phyloP scores from a whole-genome alignment of 2,113 vertebrate species.

The Callipepla squamata region DNA sequence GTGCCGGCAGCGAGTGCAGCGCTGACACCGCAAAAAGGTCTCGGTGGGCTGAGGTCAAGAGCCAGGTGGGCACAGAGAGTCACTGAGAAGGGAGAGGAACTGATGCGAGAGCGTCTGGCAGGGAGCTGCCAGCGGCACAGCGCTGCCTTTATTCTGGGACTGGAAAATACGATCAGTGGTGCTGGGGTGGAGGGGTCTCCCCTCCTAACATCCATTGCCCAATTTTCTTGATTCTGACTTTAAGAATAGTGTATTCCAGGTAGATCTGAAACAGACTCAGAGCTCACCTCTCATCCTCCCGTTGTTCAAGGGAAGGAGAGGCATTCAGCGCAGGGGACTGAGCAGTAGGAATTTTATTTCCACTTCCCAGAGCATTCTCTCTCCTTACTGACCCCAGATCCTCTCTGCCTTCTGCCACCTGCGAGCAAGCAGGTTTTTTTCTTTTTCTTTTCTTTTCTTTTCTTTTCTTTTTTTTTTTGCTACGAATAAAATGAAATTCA shows the following conservation, averaged over 20 bases:
- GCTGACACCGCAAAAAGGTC: neutral
- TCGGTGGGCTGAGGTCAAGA: neutral
- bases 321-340: neutral
- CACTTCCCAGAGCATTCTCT: neutral
- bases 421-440: neutral
- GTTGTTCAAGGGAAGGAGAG: neutral
- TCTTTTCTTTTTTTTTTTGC: neutral
- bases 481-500: neutral
- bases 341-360: neutral
- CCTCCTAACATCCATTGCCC: accelerated
- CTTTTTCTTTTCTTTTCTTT: too few relatives aligned
- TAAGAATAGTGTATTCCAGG: neutral
- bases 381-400: neutral
- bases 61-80: neutral
- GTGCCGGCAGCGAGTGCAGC: constrained; percentile 30
- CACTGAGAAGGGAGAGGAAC: neutral
- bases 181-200: neutral
- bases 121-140: neutral
- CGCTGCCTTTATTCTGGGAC: accelerated
- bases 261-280: neutral
- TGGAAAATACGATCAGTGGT: neutral
- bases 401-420: neutral
- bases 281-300: neutral
- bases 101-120: accelerated
- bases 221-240: neutral